Percentiles rank a stretch among this genome's conserved stretches.
Conservation (phyloP, 2,113 vertebrate genomes). For the Pterocles gutturalis region DNA sequence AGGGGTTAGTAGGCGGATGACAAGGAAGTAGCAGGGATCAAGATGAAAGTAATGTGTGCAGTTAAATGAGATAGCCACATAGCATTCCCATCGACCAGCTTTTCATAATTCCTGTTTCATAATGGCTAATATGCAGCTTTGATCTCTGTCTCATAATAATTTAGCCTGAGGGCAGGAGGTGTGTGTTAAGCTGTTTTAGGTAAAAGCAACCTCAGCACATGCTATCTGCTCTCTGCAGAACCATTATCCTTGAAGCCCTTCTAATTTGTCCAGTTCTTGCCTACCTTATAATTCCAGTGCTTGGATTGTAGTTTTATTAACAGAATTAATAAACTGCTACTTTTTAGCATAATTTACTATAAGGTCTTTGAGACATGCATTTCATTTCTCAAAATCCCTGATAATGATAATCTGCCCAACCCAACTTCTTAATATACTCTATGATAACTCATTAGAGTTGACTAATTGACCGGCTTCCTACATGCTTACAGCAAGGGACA, state of each 20-base stretch:
- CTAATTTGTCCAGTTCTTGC: not conserved
- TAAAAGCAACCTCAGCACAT: not conserved
- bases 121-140: conserved; percentile 17
- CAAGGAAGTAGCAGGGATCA: not conserved
- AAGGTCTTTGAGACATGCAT: not conserved
- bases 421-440: not conserved
- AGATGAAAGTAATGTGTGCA: not conserved
- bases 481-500: not conserved
- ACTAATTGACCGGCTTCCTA: not conserved
- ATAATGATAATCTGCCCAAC: conserved; percentile 1
- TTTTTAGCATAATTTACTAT: not conserved
- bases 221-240: not conserved
- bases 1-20: not conserved
- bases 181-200: not conserved
- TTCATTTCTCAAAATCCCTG: not conserved
- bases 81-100: not conserved
- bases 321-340: not conserved
- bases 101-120: conserved; percentile 15
- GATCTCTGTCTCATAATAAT: not conserved
- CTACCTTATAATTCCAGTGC: not conserved
- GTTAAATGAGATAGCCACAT: not conserved
- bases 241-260: not conserved
- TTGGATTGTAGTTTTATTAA: conserved; percentile 12
- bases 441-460: not conserved
- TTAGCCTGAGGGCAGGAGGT: not conserved